phyloP scores from a whole-genome alignment of 2,797 vertebrate genomes.

The Rhynchotus rufescens region DNA sequence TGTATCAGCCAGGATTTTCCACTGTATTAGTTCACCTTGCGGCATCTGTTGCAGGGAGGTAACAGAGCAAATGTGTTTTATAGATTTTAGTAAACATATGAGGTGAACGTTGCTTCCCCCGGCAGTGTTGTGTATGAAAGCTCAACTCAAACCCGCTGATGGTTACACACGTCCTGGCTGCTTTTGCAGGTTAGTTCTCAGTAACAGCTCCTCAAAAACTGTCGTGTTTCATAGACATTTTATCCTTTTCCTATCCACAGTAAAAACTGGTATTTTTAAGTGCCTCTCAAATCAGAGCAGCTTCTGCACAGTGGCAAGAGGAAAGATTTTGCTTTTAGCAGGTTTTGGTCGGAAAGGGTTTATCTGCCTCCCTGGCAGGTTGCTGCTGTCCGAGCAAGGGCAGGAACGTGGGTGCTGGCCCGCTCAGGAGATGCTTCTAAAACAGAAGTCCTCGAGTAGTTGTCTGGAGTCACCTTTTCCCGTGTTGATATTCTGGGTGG shows the following conservation, averaged over 20 bases:
- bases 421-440: accelerated
- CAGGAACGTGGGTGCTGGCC: too few relatives aligned
- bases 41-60: not conserved
- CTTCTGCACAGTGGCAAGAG: not conserved
- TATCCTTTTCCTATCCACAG: not conserved
- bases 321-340: not conserved
- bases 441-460: accelerated
- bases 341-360: not conserved
- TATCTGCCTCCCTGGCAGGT: not conserved
- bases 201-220: not conserved
- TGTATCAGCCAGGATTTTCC: not conserved
- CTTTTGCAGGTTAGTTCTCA: not conserved
- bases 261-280: not conserved
- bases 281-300: not conserved
- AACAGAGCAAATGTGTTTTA: not conserved
- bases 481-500: accelerated
- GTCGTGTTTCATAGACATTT: not conserved
- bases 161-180: not conserved
- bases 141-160: not conserved
- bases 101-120: not conserved
- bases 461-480: not conserved
- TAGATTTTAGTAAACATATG: not conserved
- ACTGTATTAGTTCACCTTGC: not conserved
- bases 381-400: not conserved
- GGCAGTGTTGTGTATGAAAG: not conserved